Evolutionary conservation across 2,888 invertebrate genomes (phyloP).

Genomic region (Apodemia zela): DNA sequence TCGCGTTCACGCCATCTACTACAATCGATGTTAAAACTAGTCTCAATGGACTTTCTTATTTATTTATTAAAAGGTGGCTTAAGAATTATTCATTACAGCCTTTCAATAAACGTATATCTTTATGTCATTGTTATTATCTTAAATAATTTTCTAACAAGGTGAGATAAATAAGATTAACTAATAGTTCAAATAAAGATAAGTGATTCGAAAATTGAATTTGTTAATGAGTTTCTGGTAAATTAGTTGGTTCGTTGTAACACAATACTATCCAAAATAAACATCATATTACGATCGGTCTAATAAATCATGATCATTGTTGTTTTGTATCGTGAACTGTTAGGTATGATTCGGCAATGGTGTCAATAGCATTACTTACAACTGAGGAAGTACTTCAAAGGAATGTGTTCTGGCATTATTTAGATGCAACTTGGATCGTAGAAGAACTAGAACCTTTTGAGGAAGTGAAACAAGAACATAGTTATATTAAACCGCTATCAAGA

Average conservation of each 20-base stretch:
- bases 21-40: slow-evolving; percentile 20
- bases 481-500: slow-evolving; percentile 58
- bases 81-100: background rate
- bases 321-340: slow-evolving; percentile 8
- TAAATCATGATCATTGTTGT: background rate
- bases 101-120: background rate
- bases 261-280: slow-evolving; percentile 1
- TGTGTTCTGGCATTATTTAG: slow-evolving; percentile 63
- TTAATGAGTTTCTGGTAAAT: background rate
- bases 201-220: background rate
- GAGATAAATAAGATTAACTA: slow-evolving; percentile 16
- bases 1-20: slow-evolving; percentile 28
- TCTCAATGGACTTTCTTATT: slow-evolving; percentile 12
- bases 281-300: slow-evolving; percentile 27
- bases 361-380: slow-evolving; percentile 60
- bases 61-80: background rate
- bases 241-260: background rate
- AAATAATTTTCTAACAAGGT: slow-evolving; percentile 1
- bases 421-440: slow-evolving; percentile 60
- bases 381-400: slow-evolving; percentile 68
- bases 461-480: slow-evolving; percentile 56
- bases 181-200: slow-evolving; percentile 19
- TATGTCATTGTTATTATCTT: slow-evolving; percentile 1
- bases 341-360: slow-evolving; percentile 52
- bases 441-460: slow-evolving; percentile 72